phyloP scores from a whole-genome alignment of 2,888 invertebrate species.

The Antheraea assamensis region DNA sequence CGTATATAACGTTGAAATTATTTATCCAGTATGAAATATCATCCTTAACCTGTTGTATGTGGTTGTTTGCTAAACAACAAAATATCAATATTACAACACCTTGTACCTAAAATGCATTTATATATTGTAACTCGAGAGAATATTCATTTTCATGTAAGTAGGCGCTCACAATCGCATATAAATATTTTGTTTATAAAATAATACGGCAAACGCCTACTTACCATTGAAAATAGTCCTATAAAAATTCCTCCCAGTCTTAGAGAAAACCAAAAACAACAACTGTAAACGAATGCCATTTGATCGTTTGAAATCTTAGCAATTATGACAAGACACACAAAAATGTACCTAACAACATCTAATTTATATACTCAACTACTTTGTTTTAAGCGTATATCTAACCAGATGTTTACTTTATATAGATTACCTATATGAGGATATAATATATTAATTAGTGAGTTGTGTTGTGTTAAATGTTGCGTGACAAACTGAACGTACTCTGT shows the following conservation, averaged over 20 bases:
- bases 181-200: neutral
- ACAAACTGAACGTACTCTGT: neutral
- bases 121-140: neutral
- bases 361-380: neutral
- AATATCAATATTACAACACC: neutral
- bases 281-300: slow-evolving; percentile 69
- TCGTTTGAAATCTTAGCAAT: neutral
- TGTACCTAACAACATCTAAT: neutral
- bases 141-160: neutral
- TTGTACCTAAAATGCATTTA: neutral
- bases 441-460: neutral
- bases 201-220: slow-evolving; percentile 38
- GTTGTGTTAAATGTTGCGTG: neutral
- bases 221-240: slow-evolving; percentile 65
- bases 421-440: neutral
- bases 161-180: neutral
- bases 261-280: slow-evolving; percentile 78
- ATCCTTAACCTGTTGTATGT: slow-evolving; percentile 1
- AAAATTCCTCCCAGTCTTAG: slow-evolving; percentile 70
- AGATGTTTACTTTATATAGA: neutral
- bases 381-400: neutral
- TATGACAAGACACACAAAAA: neutral
- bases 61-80: neutral
- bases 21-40: slow-evolving; percentile 3
- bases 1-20: neutral